Evolutionary conservation across 2,888 invertebrate species (phyloP).

Genomic region (Seira ritae): DNA sequence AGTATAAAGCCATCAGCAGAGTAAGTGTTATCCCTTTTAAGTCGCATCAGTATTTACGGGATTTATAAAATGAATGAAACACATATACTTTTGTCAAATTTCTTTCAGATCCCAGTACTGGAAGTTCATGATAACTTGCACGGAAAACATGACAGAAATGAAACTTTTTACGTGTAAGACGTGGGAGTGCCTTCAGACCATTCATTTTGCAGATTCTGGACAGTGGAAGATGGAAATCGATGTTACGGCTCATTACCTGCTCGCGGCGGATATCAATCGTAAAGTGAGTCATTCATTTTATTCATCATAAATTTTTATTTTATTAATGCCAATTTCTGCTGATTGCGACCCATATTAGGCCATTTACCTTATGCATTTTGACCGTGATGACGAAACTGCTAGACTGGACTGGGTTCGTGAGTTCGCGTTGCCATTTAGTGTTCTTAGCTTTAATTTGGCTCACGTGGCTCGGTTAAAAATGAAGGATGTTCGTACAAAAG

Average conservation of each 20-base stretch:
- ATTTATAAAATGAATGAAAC: background rate
- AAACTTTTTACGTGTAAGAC: constrained; percentile 97
- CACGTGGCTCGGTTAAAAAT: constrained; percentile 82
- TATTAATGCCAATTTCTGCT: no score
- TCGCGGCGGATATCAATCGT: constrained; percentile 91
- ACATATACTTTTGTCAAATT: constrained; percentile 67
- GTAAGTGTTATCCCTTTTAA: constrained; percentile 74
- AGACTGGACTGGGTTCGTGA: constrained; percentile 87
- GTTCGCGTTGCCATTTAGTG: constrained; percentile 90
- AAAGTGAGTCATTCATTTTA: constrained; percentile 80
- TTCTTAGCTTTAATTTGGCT: constrained; percentile 91
- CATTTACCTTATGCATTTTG: constrained; percentile 86
- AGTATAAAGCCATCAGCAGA: constrained; percentile 81
- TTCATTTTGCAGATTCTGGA: constrained; percentile 79
- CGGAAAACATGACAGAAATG: constrained; percentile 91
- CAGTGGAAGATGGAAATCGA: constrained; percentile 79
- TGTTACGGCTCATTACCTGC: constrained; percentile 88
- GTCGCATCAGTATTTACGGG: background rate
- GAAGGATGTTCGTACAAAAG: constrained; percentile 73
- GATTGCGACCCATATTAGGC: constrained; percentile 77
- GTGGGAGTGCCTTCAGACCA: constrained; percentile 95
- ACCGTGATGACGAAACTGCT: constrained; percentile 80
- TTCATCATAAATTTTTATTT: no score
- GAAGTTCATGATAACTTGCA: constrained; percentile 96
- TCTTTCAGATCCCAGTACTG: constrained; percentile 85